These are phyloP conservation scores for Orius laevigatus DNA, from an alignment of 1,140 invertebrate species.

Conservation along the genomic window DNA sequence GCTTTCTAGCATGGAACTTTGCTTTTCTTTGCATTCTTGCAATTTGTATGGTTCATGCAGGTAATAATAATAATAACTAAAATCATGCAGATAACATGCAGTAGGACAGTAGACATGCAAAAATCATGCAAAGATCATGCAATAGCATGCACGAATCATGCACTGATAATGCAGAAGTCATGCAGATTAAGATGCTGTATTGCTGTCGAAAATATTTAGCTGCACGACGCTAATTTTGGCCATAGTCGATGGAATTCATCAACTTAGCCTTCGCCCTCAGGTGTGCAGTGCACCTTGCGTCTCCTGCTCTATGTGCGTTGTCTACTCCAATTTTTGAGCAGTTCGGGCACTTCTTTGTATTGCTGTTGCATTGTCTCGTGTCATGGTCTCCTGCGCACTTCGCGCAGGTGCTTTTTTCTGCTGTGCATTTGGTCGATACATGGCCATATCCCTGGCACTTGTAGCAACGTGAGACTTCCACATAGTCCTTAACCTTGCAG, in stretches of 20 bases:
- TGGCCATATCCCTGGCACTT: constrained; percentile 14
- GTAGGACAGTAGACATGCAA: too few relatives aligned
- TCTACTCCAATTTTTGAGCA: not conserved
- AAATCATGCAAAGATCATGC: too few relatives aligned
- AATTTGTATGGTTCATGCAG: too few relatives aligned
- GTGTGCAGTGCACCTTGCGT: not conserved
- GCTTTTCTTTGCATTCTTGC: too few relatives aligned
- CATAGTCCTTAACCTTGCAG: constrained; percentile 3
- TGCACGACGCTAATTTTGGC: not conserved
- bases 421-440: constrained; percentile 1
- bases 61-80: too few relatives aligned
- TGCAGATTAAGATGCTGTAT: too few relatives aligned
- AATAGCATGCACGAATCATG: too few relatives aligned
- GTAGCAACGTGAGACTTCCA: constrained; percentile 10
- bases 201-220: too few relatives aligned
- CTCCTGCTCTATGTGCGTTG: not conserved
- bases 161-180: too few relatives aligned
- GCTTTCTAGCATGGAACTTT: too few relatives aligned
- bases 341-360: not conserved
- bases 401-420: not conserved
- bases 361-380: not conserved
- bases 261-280: not conserved
- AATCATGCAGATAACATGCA: too few relatives aligned
- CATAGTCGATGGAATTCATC: not conserved
- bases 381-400: constrained; percentile 2